phyloP scores from a whole-genome alignment of 2,888 invertebrate genomes.

The Xanthia icteritia region DNA sequence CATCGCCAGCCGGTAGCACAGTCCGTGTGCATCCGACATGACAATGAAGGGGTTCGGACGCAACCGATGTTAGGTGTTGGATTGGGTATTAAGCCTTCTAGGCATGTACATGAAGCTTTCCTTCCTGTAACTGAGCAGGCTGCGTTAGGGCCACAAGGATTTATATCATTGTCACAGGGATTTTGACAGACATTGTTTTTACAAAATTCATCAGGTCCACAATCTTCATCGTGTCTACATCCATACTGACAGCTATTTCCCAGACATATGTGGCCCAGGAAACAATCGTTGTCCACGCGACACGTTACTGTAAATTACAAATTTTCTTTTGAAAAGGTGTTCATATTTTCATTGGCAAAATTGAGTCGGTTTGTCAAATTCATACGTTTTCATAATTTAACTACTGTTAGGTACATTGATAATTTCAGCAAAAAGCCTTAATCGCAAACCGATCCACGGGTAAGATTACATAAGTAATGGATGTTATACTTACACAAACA shows the following conservation, averaged over 20 bases:
- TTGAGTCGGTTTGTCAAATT: not conserved
- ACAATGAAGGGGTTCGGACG: conserved; percentile 93
- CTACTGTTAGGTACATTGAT: not conserved
- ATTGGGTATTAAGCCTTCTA: conserved; percentile 95
- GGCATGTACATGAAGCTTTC: conserved; percentile 95
- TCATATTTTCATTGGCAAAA: not conserved
- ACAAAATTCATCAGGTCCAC: conserved; percentile 95
- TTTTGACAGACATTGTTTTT: conserved; percentile 94
- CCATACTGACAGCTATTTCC: conserved; percentile 96
- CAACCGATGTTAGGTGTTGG: conserved; percentile 97
- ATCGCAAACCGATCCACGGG: not conserved
- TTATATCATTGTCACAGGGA: conserved; percentile 92
- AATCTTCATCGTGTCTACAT: conserved; percentile 96
- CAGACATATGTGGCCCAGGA: conserved; percentile 97
- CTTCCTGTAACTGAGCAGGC: conserved; percentile 95
- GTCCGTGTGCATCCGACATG: conserved; percentile 94
- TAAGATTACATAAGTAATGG: not conserved
- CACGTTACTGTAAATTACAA: conserved; percentile 92
- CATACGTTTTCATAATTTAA: not conserved
- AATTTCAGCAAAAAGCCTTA: not conserved
- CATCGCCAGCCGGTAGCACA: conserved; percentile 94
- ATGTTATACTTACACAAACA: conserved; percentile 93
- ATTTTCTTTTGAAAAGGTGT: not conserved
- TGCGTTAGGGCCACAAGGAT: conserved; percentile 96
- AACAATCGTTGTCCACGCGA: conserved; percentile 97